Percentiles rank a stretch among this genome's conserved stretches.
Conservation (phyloP, 1,140 invertebrate species). For the Pemphigus obesinymphae region DNA sequence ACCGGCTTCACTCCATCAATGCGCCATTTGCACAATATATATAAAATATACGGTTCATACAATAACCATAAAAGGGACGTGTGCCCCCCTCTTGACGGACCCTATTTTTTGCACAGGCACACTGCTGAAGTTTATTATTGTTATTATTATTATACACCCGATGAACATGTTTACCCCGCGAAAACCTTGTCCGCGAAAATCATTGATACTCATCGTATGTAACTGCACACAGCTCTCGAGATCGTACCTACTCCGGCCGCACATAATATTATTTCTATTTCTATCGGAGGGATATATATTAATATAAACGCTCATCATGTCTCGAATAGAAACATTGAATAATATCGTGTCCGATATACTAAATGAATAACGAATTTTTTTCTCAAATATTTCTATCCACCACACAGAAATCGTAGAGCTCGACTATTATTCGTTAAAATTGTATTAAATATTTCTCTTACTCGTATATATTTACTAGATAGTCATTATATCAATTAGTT, state of each 20-base stretch:
- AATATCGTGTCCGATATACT: no score
- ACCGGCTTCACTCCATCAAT: conserved; percentile 37
- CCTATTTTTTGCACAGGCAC: neutral
- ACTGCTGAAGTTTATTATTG: conserved; percentile 10
- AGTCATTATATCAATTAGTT: no score
- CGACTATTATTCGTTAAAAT: no score
- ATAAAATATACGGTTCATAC: conserved; percentile 6
- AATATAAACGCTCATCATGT: no score
- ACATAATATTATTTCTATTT: no score
- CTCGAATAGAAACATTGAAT: no score
- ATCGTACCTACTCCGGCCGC: neutral
- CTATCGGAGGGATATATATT: no score
- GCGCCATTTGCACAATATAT: conserved; percentile 35
- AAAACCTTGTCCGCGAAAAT: conserved; percentile 1
- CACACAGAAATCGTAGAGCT: no score
- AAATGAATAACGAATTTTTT: no score
- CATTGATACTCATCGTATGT: neutral
- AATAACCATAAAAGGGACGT: conserved; percentile 39
- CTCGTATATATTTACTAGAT: no score
- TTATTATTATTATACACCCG: conserved; percentile 27
- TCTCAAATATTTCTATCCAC: no score
- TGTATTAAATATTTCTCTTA: no score
- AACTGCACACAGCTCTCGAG: neutral
- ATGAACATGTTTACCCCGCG: neutral
- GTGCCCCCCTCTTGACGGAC: conserved; percentile 15